Conservation (phyloP, 2,888 invertebrate genomes). For the Orthonevra nobilis region DNA sequence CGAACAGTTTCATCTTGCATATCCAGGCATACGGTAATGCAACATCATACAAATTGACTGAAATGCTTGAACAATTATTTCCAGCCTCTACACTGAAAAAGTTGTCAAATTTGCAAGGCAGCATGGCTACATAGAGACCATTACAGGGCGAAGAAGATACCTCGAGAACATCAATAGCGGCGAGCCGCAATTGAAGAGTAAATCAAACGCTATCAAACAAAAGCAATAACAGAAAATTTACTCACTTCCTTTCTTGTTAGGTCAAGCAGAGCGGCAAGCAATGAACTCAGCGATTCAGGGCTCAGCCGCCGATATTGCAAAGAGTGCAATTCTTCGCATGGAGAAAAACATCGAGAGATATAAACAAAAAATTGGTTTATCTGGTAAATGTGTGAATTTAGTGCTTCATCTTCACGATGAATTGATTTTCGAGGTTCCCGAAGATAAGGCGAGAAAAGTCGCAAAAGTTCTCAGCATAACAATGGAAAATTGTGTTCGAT, state of each 20-base stretch:
- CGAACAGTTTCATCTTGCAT: constrained; percentile 89
- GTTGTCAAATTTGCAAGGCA: constrained; percentile 84
- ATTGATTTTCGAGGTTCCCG: constrained; percentile 92
- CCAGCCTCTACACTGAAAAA: constrained; percentile 75
- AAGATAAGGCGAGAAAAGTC: constrained; percentile 82
- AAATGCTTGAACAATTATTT: not conserved
- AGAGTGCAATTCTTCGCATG: constrained; percentile 92
- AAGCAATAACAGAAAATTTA: too few relatives aligned
- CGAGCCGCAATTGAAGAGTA: constrained; percentile 83
- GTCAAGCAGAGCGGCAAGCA: constrained; percentile 96
- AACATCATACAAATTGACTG: constrained; percentile 76
- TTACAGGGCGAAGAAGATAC: constrained; percentile 89
- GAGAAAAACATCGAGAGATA: constrained; percentile 82
- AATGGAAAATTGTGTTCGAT: constrained; percentile 89
- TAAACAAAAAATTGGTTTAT: constrained; percentile 76
- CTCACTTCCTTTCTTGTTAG: constrained; percentile 78
- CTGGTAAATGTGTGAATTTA: constrained; percentile 82
- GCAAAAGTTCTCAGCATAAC: constrained; percentile 85
- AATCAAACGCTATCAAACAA: constrained; percentile 70
- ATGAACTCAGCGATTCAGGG: constrained; percentile 98
- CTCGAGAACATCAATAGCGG: constrained; percentile 87
- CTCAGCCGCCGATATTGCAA: constrained; percentile 97
- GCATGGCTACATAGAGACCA: constrained; percentile 91
- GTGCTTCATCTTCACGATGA: constrained; percentile 98
- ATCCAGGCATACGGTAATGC: constrained; percentile 86